Percentiles rank a stretch among this genome's conserved stretches.
Conservation (phyloP, 2,113 vertebrate species). For the Chaenocephalus aceratus region DNA sequence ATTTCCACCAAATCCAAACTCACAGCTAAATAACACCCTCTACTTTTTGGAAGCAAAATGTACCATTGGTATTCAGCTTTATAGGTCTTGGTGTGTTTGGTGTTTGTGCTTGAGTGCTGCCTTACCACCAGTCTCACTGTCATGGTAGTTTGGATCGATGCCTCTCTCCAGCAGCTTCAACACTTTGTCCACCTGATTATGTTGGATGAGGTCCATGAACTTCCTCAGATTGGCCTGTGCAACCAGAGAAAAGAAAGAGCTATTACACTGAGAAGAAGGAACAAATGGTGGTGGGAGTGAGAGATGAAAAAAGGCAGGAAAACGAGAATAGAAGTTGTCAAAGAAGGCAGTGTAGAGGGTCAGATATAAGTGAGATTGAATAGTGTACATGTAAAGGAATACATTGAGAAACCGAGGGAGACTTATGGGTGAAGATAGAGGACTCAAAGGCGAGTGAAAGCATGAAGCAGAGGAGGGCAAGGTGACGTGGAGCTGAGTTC, state of each 20-base stretch:
- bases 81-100: not conserved
- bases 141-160: conserved; percentile 96
- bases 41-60: not conserved
- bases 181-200: conserved; percentile 91
- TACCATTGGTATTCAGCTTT: not conserved
- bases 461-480: conserved; percentile 3
- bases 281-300: conserved; percentile 30
- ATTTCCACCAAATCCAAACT: not conserved
- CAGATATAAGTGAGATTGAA: conserved; percentile 29
- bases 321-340: conserved; percentile 48
- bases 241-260: conserved; percentile 29
- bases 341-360: conserved; percentile 27
- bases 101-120: not conserved
- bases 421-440: not conserved
- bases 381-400: conserved; percentile 3
- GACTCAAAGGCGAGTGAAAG: conserved; percentile 1
- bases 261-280: conserved; percentile 22
- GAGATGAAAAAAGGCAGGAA: conserved; percentile 11
- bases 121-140: conserved; percentile 92
- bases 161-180: conserved; percentile 93
- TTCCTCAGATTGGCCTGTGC: conserved; percentile 91
- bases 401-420: not conserved
- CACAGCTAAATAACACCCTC: too few relatives aligned
- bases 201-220: conserved; percentile 93
- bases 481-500: conserved; percentile 23